These are phyloP conservation scores for Harpagoxenus sublaevis DNA, from an alignment of 2,888 invertebrate genomes.

Conservation along the genomic window DNA sequence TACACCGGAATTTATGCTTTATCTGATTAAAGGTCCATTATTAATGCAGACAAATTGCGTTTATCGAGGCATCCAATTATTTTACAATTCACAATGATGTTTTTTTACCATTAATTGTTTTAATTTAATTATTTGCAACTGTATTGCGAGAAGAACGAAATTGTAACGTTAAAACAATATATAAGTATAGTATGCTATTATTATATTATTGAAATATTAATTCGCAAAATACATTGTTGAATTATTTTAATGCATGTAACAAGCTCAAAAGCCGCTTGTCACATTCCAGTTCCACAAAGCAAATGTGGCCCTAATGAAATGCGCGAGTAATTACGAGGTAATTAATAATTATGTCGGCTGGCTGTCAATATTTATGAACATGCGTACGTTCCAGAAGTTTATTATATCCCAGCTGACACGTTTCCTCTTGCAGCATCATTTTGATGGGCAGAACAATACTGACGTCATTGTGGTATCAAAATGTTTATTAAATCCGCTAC, in stretches of 20 bases:
- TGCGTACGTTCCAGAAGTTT: constrained; percentile 44
- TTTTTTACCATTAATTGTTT: constrained; percentile 16
- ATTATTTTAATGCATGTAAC: constrained; percentile 44
- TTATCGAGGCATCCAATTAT: background rate
- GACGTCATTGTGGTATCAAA: constrained; percentile 37
- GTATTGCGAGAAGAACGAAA: background rate
- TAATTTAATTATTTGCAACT: constrained; percentile 25
- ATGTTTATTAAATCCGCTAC: constrained; percentile 32
- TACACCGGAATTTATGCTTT: background rate
- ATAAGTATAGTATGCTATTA: constrained; percentile 14
- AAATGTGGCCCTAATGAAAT: constrained; percentile 43
- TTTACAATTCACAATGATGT: background rate
- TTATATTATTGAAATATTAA: constrained; percentile 38
- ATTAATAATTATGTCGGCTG: constrained; percentile 50
- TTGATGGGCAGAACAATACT: constrained; percentile 43
- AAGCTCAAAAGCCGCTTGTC: constrained; percentile 45
- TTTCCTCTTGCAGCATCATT: constrained; percentile 42
- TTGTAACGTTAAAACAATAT: background rate
- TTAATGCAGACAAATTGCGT: constrained; percentile 5
- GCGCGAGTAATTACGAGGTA: constrained; percentile 48
- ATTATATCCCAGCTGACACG: constrained; percentile 26
- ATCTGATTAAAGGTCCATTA: constrained; percentile 10
- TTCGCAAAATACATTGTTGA: constrained; percentile 22
- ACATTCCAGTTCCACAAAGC: constrained; percentile 43
- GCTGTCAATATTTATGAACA: constrained; percentile 50